These are phyloP conservation scores for Cyphomyrus plagiostoma DNA, from an alignment of 2,113 vertebrate species.

Conservation along the genomic window DNA sequence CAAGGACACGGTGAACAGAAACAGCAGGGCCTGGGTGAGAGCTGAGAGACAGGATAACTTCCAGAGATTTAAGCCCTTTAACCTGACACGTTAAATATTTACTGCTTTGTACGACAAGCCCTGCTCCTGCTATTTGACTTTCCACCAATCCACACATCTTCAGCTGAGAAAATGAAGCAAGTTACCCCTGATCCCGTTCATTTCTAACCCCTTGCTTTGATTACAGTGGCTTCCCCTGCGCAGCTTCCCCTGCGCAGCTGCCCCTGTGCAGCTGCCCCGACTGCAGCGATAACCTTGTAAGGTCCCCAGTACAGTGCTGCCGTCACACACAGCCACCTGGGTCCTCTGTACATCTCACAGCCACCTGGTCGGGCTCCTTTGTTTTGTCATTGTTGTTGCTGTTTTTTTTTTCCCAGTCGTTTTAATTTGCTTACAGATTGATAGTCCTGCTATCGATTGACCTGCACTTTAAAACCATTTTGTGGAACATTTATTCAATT, in stretches of 20 bases:
- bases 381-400: conserved; percentile 48
- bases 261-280: background rate
- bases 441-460: conserved; percentile 66
- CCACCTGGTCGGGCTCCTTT: conserved; percentile 25
- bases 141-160: background rate
- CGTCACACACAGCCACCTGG: background rate
- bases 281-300: background rate
- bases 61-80: background rate
- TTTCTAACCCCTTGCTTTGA: background rate
- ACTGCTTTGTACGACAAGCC: background rate
- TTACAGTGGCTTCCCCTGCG: background rate
- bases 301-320: background rate
- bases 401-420: conserved; percentile 47
- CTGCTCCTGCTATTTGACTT: background rate
- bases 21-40: background rate
- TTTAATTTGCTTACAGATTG: conserved; percentile 64
- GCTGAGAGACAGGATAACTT: background rate
- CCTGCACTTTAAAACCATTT: conserved; percentile 65
- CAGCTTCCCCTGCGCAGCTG: background rate
- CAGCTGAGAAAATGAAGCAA: background rate
- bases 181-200: background rate
- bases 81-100: background rate
- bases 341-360: background rate
- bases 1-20: background rate
- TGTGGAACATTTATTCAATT: conserved; percentile 72